These are phyloP conservation scores for Eudyptes chrysolophus DNA, from an alignment of 2,113 vertebrate species.

Conservation along the genomic window DNA sequence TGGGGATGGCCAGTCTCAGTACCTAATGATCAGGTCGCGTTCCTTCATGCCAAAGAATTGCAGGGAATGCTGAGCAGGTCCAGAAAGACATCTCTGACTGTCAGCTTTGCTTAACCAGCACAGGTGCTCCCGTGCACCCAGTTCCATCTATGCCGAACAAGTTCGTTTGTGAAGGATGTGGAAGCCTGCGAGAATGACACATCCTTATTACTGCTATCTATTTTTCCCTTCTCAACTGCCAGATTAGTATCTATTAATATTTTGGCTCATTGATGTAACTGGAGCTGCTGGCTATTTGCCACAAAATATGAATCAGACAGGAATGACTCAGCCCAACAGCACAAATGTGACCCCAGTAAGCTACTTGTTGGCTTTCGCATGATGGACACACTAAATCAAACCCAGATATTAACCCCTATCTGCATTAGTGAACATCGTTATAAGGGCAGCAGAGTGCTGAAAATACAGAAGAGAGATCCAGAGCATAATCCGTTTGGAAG, in stretches of 20 bases:
- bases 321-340: constrained; percentile 37
- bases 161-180: background rate
- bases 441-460: background rate
- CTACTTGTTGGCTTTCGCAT: background rate
- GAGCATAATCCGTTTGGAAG: background rate
- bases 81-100: background rate
- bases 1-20: background rate
- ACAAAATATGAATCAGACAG: constrained; percentile 25
- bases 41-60: background rate
- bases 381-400: background rate
- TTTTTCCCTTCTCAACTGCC: constrained; percentile 28
- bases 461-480: background rate
- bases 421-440: background rate
- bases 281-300: constrained; percentile 30
- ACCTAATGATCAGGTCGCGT: background rate
- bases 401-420: background rate
- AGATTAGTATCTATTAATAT: constrained; percentile 58
- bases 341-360: background rate
- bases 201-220: constrained; percentile 6
- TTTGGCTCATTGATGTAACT: constrained; percentile 45
- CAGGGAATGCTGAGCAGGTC: background rate
- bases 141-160: background rate
- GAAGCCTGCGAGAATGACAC: background rate
- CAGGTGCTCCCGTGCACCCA: background rate
- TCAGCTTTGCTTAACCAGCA: background rate